phyloP scores from a whole-genome alignment of 2,113 vertebrate species.

The Urocynchramus pylzowi region DNA sequence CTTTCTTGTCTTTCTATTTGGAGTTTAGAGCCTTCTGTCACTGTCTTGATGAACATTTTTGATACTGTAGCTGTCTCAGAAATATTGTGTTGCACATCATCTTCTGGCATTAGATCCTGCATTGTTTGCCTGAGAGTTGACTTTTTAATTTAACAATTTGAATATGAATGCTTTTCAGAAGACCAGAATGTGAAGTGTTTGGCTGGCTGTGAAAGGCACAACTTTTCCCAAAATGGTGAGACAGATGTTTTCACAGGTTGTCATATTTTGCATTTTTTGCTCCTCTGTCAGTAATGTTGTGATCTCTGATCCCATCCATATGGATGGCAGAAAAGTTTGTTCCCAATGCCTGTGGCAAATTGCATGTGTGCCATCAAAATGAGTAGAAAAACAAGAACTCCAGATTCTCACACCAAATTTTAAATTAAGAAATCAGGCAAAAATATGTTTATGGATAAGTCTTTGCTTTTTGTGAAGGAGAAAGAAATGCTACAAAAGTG shows the following conservation, averaged over 20 bases:
- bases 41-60: neutral
- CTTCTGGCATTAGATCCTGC: neutral
- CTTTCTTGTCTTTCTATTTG: neutral
- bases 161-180: conserved; percentile 10
- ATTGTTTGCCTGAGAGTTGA: neutral
- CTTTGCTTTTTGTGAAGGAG: neutral
- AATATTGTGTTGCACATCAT: neutral
- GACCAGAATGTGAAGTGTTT: neutral
- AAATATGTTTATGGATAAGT: neutral
- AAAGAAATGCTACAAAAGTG: neutral
- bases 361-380: neutral
- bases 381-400: neutral
- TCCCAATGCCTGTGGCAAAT: neutral
- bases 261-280: neutral
- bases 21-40: neutral
- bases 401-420: neutral
- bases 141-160: neutral
- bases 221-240: conserved; percentile 3
- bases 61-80: neutral
- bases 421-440: neutral
- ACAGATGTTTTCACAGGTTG: conserved; percentile 54
- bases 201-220: conserved; percentile 15
- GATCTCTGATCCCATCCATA: conserved; percentile 50
- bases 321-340: neutral
- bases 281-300: neutral